phyloP scores from a whole-genome alignment of 2,888 invertebrate species.

The Hyppa rectilinea region DNA sequence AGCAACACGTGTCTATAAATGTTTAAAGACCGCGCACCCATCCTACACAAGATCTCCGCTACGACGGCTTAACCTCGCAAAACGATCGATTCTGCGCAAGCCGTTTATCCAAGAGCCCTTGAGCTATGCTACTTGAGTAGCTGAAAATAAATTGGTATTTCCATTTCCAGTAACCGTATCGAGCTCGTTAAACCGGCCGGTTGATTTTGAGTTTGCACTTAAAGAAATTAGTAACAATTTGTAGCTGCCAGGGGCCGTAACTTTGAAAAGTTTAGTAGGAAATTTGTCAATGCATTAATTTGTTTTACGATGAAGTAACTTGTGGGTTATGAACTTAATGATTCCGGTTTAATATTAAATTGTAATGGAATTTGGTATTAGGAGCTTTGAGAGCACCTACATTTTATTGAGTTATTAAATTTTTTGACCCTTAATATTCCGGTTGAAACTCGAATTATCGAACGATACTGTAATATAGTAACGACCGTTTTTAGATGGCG shows the following conservation, averaged over 20 bases:
- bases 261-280: conserved; percentile 71
- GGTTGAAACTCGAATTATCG: neutral
- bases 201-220: conserved; percentile 72
- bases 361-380: conserved; percentile 50
- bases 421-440: neutral
- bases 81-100: conserved; percentile 10
- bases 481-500: no score
- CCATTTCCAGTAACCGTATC: conserved; percentile 57
- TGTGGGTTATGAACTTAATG: conserved; percentile 64
- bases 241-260: conserved; percentile 74
- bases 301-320: conserved; percentile 71
- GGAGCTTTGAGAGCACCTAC: neutral
- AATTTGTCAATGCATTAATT: conserved; percentile 73
- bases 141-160: conserved; percentile 62
- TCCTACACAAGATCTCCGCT: conserved; percentile 7
- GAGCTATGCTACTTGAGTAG: conserved; percentile 39
- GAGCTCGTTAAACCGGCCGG: conserved; percentile 75
- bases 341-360: conserved; percentile 59
- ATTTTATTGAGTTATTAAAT: conserved; percentile 5
- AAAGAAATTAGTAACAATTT: conserved; percentile 78
- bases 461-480: neutral
- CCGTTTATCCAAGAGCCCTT: conserved; percentile 15
- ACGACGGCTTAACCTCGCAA: conserved; percentile 12
- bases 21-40: conserved; percentile 22
- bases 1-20: neutral